Conservation (phyloP, 2,888 invertebrate species). For the Drosophila hamatofila region DNA sequence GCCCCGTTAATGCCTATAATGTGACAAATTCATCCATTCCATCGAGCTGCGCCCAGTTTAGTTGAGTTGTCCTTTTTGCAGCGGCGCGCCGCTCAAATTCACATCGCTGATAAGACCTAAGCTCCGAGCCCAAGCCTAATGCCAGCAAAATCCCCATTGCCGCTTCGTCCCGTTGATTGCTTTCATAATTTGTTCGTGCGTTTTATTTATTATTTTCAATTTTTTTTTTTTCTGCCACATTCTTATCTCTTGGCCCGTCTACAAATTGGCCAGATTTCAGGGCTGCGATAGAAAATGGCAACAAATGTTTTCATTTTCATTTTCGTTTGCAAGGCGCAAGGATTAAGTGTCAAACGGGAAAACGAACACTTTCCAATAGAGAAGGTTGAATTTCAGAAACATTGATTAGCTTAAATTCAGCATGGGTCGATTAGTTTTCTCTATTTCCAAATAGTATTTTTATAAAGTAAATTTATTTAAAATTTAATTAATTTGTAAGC, state of each 20-base stretch:
- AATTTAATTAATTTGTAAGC: background rate
- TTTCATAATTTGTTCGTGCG: conserved; percentile 60
- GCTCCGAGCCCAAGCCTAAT: conserved; percentile 31
- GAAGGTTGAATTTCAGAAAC: background rate
- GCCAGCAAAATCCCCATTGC: conserved; percentile 23
- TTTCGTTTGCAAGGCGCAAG: conserved; percentile 16
- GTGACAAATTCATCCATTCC: conserved; percentile 77
- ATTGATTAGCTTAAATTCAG: background rate
- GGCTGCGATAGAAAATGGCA: conserved; percentile 70
- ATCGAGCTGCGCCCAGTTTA: conserved; percentile 27
- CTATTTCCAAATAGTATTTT: background rate
- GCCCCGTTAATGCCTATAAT: conserved; percentile 64
- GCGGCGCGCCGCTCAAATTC: conserved; percentile 67
- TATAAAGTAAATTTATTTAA: background rate
- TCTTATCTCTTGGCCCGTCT: conserved; percentile 59
- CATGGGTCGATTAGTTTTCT: background rate
- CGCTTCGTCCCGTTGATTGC: conserved; percentile 42
- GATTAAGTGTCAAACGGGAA: conserved; percentile 28
- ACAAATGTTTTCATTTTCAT: conserved; percentile 73
- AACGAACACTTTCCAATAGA: background rate
- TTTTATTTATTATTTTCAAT: conserved; percentile 57
- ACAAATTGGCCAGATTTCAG: conserved; percentile 64
- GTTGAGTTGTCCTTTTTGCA: conserved; percentile 60
- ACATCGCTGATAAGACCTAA: conserved; percentile 71
- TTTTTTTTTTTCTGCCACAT: conserved; percentile 34